Evolutionary conservation across 1,140 invertebrate species (phyloP).

Genomic region (Meloidogyne exigua): DNA sequence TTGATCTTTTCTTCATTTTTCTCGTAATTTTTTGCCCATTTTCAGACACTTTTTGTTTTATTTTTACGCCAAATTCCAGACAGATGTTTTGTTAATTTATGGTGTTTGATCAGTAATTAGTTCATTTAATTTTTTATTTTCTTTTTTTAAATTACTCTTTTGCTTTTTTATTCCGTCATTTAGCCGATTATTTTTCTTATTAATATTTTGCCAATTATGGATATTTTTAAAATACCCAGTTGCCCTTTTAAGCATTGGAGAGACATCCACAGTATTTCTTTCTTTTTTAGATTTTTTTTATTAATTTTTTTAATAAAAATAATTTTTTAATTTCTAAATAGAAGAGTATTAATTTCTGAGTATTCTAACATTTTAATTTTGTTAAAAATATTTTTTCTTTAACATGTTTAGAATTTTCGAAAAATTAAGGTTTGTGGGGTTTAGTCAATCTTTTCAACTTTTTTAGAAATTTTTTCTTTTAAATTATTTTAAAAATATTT

Average conservation of each 20-base stretch:
- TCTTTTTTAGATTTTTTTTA: neutral
- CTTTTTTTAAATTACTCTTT: neutral
- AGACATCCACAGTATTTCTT: neutral
- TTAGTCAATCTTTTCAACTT: neutral
- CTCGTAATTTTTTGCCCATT: neutral
- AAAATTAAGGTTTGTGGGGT: neutral
- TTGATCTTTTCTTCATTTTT: neutral
- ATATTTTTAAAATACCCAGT: neutral
- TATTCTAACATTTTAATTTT: neutral
- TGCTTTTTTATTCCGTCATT: neutral
- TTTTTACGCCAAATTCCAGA: neutral
- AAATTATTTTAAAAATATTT: neutral
- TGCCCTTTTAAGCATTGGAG: neutral
- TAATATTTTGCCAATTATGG: neutral
- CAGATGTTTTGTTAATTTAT: neutral
- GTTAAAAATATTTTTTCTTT: neutral
- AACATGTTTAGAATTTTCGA: neutral
- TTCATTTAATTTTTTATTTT: constrained; percentile 1
- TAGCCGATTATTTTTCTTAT: neutral
- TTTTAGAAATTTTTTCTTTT: neutral
- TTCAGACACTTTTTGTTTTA: neutral
- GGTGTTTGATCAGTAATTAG: constrained; percentile 2
- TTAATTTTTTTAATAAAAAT: too few relatives aligned
- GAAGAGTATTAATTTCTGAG: neutral
- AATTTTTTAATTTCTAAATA: neutral